Percentiles rank a stretch among this genome's conserved stretches.
Evolutionary conservation across 1,140 invertebrate genomes (phyloP).

Genomic region (Cyrtorhinus lividipennis): DNA sequence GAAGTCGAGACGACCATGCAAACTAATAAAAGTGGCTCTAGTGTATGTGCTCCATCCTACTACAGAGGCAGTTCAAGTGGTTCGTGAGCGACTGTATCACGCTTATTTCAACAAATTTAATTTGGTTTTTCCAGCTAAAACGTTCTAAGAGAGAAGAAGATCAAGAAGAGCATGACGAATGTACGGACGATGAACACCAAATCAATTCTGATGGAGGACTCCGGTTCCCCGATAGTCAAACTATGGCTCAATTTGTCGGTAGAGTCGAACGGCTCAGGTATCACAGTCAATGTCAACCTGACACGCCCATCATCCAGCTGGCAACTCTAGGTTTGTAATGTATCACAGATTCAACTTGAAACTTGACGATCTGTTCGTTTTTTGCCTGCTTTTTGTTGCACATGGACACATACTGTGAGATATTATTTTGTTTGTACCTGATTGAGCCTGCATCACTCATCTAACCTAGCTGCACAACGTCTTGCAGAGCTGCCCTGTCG

Average conservation of each 20-base stretch:
- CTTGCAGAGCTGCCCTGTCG: no score
- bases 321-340: background rate
- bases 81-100: background rate
- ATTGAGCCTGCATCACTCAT: no score
- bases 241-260: slow-evolving; percentile 44
- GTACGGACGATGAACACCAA: slow-evolving; percentile 33
- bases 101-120: background rate
- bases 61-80: background rate
- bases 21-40: slow-evolving; percentile 3
- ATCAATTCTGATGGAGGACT: slow-evolving; percentile 39
- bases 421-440: no score
- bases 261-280: slow-evolving; percentile 40
- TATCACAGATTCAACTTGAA: background rate
- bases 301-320: slow-evolving; percentile 18
- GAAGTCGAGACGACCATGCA: slow-evolving; percentile 23
- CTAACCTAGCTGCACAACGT: no score
- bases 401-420: no score
- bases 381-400: no score
- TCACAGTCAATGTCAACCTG: slow-evolving; percentile 41
- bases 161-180: slow-evolving; percentile 29
- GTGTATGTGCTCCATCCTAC: background rate
- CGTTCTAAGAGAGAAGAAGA: slow-evolving; percentile 16
- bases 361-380: background rate
- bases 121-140: slow-evolving; percentile 5
- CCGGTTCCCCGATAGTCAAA: slow-evolving; percentile 43